Evolutionary conservation across 1,140 invertebrate species (phyloP).

Genomic region (Saccostrea glomerata): DNA sequence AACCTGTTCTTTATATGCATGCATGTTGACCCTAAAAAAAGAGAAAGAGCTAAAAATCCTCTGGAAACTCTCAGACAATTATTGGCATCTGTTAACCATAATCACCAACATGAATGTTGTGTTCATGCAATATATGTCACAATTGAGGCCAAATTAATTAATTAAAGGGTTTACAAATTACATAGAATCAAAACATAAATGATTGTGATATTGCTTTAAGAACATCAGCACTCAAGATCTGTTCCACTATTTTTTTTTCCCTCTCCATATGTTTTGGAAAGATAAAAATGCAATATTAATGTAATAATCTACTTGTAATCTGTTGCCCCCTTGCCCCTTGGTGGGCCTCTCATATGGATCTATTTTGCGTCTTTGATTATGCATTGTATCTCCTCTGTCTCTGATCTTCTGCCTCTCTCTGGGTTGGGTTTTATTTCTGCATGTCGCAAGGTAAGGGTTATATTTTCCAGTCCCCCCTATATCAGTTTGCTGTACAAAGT

Average conservation of each 20-base stretch:
- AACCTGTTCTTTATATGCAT: not conserved
- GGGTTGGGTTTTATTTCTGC: slow-evolving; percentile 7
- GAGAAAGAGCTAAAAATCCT: not conserved
- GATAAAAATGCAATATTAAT: not conserved
- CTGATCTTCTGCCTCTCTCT: slow-evolving; percentile 23
- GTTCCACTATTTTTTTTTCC: not conserved
- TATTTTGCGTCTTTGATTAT: slow-evolving; percentile 30
- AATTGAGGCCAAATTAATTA: too few species aligned
- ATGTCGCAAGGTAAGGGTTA: not conserved
- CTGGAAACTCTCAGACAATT: not conserved
- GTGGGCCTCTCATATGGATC: slow-evolving; percentile 6
- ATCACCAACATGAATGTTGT: too few species aligned
- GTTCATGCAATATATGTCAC: too few species aligned
- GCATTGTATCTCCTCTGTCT: not conserved
- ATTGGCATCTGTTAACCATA: not conserved
- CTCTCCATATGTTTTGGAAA: not conserved
- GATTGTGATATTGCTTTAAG: too few species aligned
- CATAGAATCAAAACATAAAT: too few species aligned
- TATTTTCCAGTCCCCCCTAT: not conserved
- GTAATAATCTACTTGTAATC: too few species aligned
- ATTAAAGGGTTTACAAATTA: too few species aligned
- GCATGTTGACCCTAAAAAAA: not conserved
- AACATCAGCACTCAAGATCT: not conserved
- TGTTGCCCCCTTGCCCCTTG: not conserved
- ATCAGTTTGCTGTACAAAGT: too few species aligned